A percentile compares a stretch with the other conserved stretches of the same genome.
phyloP scores from a whole-genome alignment of 2,113 vertebrate species.

The Syrrhaptes paradoxus region DNA sequence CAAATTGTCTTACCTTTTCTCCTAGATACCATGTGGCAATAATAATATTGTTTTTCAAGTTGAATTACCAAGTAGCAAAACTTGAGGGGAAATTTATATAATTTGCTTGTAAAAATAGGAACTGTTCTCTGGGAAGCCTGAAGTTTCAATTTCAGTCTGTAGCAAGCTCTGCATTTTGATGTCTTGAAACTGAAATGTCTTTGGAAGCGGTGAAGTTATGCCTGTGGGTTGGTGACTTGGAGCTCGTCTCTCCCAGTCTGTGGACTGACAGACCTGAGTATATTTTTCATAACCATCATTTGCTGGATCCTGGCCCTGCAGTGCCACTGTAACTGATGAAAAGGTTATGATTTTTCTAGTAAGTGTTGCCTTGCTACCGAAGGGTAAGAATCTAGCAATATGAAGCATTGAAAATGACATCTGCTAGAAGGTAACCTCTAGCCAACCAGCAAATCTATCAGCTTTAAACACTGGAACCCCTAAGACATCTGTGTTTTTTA shows the following conservation, averaged over 20 bases:
- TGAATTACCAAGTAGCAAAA: neutral
- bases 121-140: neutral
- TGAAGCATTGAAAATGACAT: neutral
- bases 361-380: neutral
- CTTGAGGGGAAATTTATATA: neutral
- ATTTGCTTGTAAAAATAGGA: slow-evolving; percentile 22
- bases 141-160: neutral
- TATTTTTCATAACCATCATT: neutral
- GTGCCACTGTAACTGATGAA: neutral
- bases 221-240: slow-evolving; percentile 17
- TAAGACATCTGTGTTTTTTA: neutral
- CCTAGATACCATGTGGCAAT: neutral
- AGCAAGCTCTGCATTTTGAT: neutral
- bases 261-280: slow-evolving; percentile 10
- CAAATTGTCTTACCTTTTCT: neutral
- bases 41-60: neutral
- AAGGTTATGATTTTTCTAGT: slow-evolving; percentile 13
- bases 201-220: neutral
- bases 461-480: neutral
- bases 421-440: slow-evolving; percentile 24
- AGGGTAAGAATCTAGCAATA: neutral
- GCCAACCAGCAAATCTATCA: slow-evolving; percentile 49
- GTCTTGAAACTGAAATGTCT: neutral
- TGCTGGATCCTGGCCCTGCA: neutral
- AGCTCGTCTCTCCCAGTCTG: neutral